Base-by-base conservation (phyloP, 2,113 vertebrate species). In the Piprites chloris region DNA sequence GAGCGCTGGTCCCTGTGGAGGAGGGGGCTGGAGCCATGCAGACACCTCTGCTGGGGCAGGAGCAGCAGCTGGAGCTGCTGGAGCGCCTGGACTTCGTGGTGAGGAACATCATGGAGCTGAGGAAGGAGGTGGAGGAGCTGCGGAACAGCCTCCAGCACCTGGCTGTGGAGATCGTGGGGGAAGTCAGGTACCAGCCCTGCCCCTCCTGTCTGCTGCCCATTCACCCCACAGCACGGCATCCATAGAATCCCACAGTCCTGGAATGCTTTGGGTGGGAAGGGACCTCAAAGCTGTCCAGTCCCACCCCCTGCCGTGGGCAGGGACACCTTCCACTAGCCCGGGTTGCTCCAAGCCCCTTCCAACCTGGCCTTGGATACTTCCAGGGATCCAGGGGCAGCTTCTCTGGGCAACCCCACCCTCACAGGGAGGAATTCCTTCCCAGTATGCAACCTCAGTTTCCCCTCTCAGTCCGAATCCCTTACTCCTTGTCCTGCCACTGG, bases 41-140 rank as follows among this genome's bases (percentile, higher is more conserved):
- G 33, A 6, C 42, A 1, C 4, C 88, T 14, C 61, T 96, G 9
- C 92, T 98, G 42, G 55, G 94, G 5, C 98, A 89, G 1, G 97
- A 96, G 2, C 98, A 98, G 87, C 98, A 99, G 92, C 73, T 97
- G 90, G 98, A 99, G 68, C 97, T 99, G 89, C 96, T 98, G 97
- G 98, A 98, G 58, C 98, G 98, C 82, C 97, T 99, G 92, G 99
- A 99, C 86, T 98, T 98, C 2, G 97, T 99, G 87, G 94, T 99
- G 93, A 98, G 52, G 66, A 98, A 97, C 37, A 95, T 99, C 9
- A 53, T 90, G 3, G 98, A 98, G 3, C 97, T 99, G 67, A 97
- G 98, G 49, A 96, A 66, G 4, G 99, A 99, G 84, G 98, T 99
- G 59, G 98, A 99, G 21, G 98, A 99, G 90, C 95, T 99, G 66